Conservation (phyloP, 37 sponge, comb jelly and placozoan genomes). For the Ianthella basta region DNA sequence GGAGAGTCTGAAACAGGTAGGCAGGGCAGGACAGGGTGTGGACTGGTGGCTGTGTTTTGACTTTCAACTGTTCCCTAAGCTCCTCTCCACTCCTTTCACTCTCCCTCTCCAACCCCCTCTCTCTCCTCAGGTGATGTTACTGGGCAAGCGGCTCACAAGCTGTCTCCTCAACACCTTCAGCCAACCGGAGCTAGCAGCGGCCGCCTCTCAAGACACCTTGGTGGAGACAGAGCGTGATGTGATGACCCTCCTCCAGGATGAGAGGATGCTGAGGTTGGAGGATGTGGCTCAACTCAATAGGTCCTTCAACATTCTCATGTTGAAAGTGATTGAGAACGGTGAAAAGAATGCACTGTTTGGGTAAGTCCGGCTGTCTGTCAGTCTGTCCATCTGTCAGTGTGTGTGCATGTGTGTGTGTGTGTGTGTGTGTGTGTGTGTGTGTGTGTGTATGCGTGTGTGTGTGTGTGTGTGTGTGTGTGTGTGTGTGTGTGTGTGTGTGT, state of each 20-base stretch:
- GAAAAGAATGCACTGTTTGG: slow-evolving; percentile 68
- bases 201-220: slow-evolving; percentile 52
- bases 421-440: background rate
- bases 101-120: background rate
- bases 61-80: background rate
- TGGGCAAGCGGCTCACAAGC: slow-evolving; percentile 34
- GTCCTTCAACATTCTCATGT: slow-evolving; percentile 70
- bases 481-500: too few relatives aligned
- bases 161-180: slow-evolving; percentile 53
- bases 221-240: slow-evolving; percentile 62
- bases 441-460: background rate
- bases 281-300: slow-evolving; percentile 71
- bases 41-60: background rate
- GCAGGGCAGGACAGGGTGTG: too few relatives aligned
- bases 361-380: slow-evolving; percentile 37
- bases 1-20: slow-evolving; percentile 31
- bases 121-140: slow-evolving; percentile 35
- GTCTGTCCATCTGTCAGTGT: background rate
- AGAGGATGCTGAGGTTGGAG: slow-evolving; percentile 61
- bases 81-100: background rate
- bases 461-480: too few relatives aligned
- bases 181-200: slow-evolving; percentile 33
- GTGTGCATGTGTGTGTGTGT: slow-evolving; percentile 8
- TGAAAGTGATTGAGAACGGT: slow-evolving; percentile 62
- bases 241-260: slow-evolving; percentile 66